These are phyloP conservation scores for Aleiodes testaceus DNA, from an alignment of 2,888 invertebrate species.

Conservation along the genomic window DNA sequence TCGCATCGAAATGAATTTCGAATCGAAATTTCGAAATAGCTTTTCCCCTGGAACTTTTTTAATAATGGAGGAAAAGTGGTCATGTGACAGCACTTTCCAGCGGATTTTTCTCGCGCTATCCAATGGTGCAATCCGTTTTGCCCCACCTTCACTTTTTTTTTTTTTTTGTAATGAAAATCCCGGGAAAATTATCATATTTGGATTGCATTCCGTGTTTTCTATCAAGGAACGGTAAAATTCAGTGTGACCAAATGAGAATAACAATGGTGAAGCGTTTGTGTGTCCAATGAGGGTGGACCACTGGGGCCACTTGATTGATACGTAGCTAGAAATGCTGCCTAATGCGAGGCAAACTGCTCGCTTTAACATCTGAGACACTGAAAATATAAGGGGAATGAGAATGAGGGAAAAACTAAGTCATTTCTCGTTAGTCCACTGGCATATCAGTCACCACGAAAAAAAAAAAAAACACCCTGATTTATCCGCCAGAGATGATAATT, in stretches of 20 bases:
- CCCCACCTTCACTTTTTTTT: no score
- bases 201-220: no score
- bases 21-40: no score
- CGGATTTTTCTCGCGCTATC: no score
- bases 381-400: constrained; percentile 2
- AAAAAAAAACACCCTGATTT: constrained; percentile 64
- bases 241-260: constrained; percentile 38
- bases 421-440: constrained; percentile 68
- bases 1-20: no score
- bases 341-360: constrained; percentile 57
- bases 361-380: constrained; percentile 17
- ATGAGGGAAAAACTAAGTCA: constrained; percentile 52
- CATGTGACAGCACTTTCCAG: no score
- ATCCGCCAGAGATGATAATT: constrained; percentile 51
- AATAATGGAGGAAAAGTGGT: no score
- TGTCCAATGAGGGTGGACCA: neutral
- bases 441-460: constrained; percentile 70
- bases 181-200: no score
- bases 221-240: neutral
- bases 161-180: no score
- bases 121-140: no score
- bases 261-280: constrained; percentile 23
- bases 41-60: no score
- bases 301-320: constrained; percentile 63
- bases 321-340: constrained; percentile 67